Percentiles rank a stretch among this genome's conserved stretches.
phyloP scores from a whole-genome alignment of 2,888 invertebrate genomes.

The Steinernema hermaphroditum region DNA sequence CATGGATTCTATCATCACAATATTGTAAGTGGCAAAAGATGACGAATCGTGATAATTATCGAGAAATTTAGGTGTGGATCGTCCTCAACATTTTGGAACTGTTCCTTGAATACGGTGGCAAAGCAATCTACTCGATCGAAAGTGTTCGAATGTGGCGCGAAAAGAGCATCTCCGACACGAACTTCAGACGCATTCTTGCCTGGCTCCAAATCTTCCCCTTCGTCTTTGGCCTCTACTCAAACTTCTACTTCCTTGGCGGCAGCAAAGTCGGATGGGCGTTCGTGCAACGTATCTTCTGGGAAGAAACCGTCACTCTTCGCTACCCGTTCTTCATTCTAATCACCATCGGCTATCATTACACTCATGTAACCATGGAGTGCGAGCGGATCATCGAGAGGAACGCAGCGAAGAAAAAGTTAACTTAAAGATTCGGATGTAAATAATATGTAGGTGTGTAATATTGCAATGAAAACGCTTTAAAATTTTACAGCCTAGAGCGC shows the following conservation, averaged over 20 bases:
- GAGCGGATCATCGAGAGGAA: conserved; percentile 33
- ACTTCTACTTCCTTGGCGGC: conserved; percentile 66
- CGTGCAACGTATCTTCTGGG: conserved; percentile 64
- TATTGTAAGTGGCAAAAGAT: conserved; percentile 51
- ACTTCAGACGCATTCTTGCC: conserved; percentile 61
- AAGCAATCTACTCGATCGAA: conserved; percentile 57
- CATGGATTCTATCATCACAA: conserved; percentile 68
- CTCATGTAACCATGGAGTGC: conserved; percentile 61
- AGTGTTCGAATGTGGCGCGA: conserved; percentile 53
- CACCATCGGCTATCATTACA: conserved; percentile 61
- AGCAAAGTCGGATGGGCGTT: conserved; percentile 62
- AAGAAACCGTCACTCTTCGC: conserved; percentile 63
- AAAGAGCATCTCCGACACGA: conserved; percentile 52
- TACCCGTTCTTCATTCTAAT: conserved; percentile 63
- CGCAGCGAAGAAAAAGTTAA: neutral
- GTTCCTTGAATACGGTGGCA: conserved; percentile 65
- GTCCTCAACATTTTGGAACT: conserved; percentile 68
- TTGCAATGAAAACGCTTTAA: neutral
- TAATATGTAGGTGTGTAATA: neutral
- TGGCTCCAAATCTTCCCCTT: conserved; percentile 63
- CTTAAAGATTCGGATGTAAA: neutral
- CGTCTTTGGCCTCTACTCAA: conserved; percentile 66
- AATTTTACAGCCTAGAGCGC: neutral
- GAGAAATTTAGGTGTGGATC: conserved; percentile 67
- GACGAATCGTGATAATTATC: neutral